Evolutionary conservation across 1,140 invertebrate species (phyloP), one percentile per base, ranked within the genome.

Genomic region (Vollenhovia emeryi): DNA sequence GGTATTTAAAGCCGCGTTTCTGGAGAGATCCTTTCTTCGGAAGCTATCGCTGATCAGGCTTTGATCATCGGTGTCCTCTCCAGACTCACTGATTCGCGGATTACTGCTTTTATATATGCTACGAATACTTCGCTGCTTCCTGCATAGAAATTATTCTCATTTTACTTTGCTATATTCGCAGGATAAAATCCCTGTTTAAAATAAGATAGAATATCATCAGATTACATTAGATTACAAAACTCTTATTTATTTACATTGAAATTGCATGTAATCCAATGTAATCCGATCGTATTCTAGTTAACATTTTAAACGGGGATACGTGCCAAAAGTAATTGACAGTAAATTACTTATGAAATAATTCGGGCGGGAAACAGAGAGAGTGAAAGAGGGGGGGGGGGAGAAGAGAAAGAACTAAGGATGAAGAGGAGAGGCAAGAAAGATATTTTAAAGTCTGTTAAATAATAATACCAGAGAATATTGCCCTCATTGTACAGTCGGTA

Each of bases 51-150:
- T 93, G 3, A 88, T 68, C 0, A 93, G 69, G 62, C 93, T 94
- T 15, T 90, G 88, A 57, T 92, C 91, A 52, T 94, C 93, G 6
- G 86, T 90, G 6, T 94, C 93, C 30, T 94, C 92, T 21, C 75
- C 90, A 6, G 90, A 92, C 71, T 93, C 92, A 40, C 91, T 90
- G 57, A 93, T 87, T 59, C 90, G 87, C 18, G 84, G 64, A 73
- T 87, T 92, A 73, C 90, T 91, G 36, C 84, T 84, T 69, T 89
- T 91, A 64, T 91, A 93, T 40, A 79, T 79, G 24, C 50, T 85
- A 66, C 90, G 90, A 68, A 84, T 75, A 24, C 82, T 79, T 30
- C 79, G 60, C 33, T 86, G 55, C 71, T 90, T 91, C 36, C 92
- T 92, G 24, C 36, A 85, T 50, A 21, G 5, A 43, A 75, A 85